Conservation (phyloP, 2,797 vertebrate genomes). For the Gastrophryne carolinensis region DNA sequence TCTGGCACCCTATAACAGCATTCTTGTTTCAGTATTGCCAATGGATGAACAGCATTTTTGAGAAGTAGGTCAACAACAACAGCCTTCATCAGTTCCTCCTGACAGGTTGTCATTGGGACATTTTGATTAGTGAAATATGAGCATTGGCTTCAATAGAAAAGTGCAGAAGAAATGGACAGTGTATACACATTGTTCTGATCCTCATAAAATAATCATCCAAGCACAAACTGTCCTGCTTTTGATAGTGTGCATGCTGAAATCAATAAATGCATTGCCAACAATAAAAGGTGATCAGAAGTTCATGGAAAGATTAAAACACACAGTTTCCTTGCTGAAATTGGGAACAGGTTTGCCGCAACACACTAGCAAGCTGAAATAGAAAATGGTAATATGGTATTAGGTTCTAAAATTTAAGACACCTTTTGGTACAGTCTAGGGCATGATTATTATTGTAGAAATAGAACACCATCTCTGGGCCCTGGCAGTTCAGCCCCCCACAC, state of each 20-base stretch:
- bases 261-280: neutral
- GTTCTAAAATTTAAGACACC: no score
- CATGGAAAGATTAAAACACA: neutral
- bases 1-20: no score
- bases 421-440: no score
- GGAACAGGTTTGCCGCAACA: neutral
- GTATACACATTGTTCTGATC: neutral
- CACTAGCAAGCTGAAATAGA: neutral
- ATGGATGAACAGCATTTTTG: no score
- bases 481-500: no score
- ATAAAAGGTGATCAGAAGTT: slow-evolving; percentile 8
- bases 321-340: neutral
- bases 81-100: no score
- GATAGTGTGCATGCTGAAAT: neutral
- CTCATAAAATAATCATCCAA: neutral
- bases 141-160: neutral
- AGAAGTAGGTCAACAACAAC: neutral
- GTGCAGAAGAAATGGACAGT: neutral
- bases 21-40: no score
- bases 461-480: no score
- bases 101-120: no score
- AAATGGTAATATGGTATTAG: neutral
- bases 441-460: no score
- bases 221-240: slow-evolving; percentile 3
- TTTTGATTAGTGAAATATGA: no score